These are phyloP conservation scores for Megaustenia siamemsis DNA, from an alignment of 2,888 invertebrate species.

Conservation along the genomic window DNA sequence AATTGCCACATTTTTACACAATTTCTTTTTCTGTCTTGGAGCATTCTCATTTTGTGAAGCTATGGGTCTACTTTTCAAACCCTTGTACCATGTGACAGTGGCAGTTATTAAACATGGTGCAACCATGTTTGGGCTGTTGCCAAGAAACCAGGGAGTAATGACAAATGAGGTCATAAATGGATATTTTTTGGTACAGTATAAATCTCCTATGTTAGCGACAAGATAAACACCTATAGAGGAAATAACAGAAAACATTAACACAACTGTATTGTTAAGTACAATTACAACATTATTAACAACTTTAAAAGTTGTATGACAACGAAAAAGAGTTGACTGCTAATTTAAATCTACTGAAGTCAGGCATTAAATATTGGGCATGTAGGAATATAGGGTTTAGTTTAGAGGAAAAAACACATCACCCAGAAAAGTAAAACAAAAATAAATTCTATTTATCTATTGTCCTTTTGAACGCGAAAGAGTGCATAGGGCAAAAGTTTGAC, in stretches of 20 bases:
- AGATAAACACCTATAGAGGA: conserved; percentile 88
- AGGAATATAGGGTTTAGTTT: too few species aligned
- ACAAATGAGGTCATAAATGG: conserved; percentile 87
- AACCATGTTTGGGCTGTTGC: conserved; percentile 60
- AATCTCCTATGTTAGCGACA: conserved; percentile 93
- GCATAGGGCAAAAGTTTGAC: too few species aligned
- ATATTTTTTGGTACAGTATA: conserved; percentile 87
- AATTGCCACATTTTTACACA: conserved; percentile 54
- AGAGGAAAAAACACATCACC: too few species aligned
- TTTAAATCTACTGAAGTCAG: too few species aligned
- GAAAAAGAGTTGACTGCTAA: too few species aligned
- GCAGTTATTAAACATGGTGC: conserved; percentile 65
- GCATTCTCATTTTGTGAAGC: neutral
- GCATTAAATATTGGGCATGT: too few species aligned
- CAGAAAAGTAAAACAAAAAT: too few species aligned
- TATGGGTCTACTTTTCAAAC: conserved; percentile 85
- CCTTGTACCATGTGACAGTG: conserved; percentile 83
- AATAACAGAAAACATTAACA: neutral
- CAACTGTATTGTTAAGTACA: neutral
- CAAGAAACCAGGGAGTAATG: conserved; percentile 84
- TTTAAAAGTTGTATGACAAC: too few species aligned
- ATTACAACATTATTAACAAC: too few species aligned
- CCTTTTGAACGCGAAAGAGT: too few species aligned
- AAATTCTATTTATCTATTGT: too few species aligned
- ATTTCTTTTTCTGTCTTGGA: conserved; percentile 46